phyloP scores from a whole-genome alignment of 2,888 invertebrate species.

The Drosophila mimetica region DNA sequence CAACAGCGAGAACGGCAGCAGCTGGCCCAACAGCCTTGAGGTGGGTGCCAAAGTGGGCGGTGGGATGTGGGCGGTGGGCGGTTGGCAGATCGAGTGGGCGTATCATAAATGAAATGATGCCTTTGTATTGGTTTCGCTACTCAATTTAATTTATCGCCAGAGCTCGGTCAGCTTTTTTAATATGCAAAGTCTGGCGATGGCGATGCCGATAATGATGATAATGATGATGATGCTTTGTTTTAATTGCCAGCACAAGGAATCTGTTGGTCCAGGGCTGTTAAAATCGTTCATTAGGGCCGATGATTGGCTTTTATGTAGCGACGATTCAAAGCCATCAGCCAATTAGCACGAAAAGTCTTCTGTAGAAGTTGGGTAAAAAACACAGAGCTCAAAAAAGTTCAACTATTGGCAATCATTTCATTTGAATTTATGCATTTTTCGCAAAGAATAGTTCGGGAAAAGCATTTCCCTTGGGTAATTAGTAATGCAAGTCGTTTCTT shows the following conservation, averaged over 20 bases:
- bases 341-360: constrained; percentile 19
- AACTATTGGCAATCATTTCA: neutral
- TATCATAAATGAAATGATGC: constrained; percentile 47
- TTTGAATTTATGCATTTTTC: neutral
- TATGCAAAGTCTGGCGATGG: constrained; percentile 38
- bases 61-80: neutral
- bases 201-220: neutral
- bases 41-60: neutral
- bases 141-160: constrained; percentile 63
- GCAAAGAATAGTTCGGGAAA: neutral
- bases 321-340: constrained; percentile 41
- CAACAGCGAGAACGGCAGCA: constrained; percentile 29
- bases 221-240: constrained; percentile 29
- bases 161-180: constrained; percentile 43
- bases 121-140: constrained; percentile 66
- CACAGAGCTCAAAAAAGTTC: neutral
- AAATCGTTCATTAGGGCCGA: constrained; percentile 42
- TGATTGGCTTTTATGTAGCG: constrained; percentile 42
- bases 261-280: constrained; percentile 18
- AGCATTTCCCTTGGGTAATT: neutral
- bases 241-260: constrained; percentile 41
- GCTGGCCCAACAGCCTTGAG: constrained; percentile 34
- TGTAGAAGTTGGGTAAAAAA: neutral
- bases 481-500: neutral
- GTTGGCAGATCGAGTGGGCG: constrained; percentile 4